Evolutionary conservation across 2,797 vertebrate species (phyloP), one percentile per base, ranked within the genome.

Genomic region (Ibycter americanus): DNA sequence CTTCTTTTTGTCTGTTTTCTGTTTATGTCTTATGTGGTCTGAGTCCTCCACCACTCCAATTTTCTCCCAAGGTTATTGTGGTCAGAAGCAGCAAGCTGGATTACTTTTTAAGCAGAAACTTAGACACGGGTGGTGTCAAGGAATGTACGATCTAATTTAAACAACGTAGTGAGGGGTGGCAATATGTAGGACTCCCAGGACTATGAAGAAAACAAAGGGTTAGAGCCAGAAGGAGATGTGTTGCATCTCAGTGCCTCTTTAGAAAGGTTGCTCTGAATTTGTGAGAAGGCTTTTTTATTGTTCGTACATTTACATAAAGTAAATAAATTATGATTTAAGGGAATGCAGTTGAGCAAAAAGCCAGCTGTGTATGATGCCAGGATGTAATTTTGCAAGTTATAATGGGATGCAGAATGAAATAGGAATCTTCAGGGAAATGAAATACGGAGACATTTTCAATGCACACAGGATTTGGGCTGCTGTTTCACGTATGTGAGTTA

Each of bases 291-390:
- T 85, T 85, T 89, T 71, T 58, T 40, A 61, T 83, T 91, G 29
- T 93, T 85, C 31, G 68, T 38, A 38, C 8, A 27, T 76, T 93
- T 93, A 34, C 80, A 55, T 80, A 22, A 93, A 83, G 56, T 96
- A 85, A 85, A 95, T 92, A 16, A 79, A 55, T 78, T 62, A 40
- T 81, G 59, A 91, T 92, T 91, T 86, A 94, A 91, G 38, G 54
- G 72, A 89, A 70, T 0, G 1, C 9, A 72, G 29, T 21, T 68
- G 51, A 78, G 51, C 34, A 62, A 86, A 73, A 91, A 87, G 66
- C 42, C 54, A 83, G 38, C 65, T 76, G 23, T 0, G 0, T 55
- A 16, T 20, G 38, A 71, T 89, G 66, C 72, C 56, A 66, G 46
- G 59, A 87, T 67, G 49, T 80, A 85, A 79, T 87, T 94, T 93